Evolutionary conservation across 2,113 vertebrate species (phyloP).

Genomic region (cattle (Bos taurus)): DNA sequence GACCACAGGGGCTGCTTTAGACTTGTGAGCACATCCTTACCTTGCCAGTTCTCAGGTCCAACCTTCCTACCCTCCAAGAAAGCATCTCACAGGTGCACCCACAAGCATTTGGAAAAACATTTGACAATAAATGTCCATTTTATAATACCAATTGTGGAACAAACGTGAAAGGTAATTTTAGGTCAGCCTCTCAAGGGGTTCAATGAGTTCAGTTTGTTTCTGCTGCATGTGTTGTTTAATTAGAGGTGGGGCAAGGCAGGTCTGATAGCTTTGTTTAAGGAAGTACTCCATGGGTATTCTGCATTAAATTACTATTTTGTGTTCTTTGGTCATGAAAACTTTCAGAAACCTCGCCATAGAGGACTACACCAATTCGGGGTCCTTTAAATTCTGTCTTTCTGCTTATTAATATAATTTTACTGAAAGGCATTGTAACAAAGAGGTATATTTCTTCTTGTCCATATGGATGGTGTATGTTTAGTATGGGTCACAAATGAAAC

Average conservation of each 20-base stretch:
- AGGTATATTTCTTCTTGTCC: not conserved
- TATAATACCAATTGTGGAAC: not conserved
- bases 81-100: not conserved
- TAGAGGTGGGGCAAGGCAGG: not conserved
- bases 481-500: not conserved
- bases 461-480: not conserved
- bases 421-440: not conserved
- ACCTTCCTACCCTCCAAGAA: not conserved
- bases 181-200: not conserved
- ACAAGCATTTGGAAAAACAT: conserved; percentile 25
- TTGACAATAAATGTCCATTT: not conserved
- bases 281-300: not conserved
- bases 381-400: not conserved
- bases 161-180: not conserved
- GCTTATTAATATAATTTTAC: not conserved
- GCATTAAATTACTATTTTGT: conserved; percentile 20
- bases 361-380: not conserved
- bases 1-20: conserved; percentile 47
- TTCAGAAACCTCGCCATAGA: not conserved
- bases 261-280: not conserved
- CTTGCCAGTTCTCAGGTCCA: not conserved
- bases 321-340: conserved; percentile 1
- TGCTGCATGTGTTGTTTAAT: not conserved
- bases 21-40: not conserved
- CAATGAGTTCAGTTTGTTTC: not conserved